Base-by-base conservation (phyloP, 2,888 invertebrate genomes). In the Nasonia oneida region DNA sequence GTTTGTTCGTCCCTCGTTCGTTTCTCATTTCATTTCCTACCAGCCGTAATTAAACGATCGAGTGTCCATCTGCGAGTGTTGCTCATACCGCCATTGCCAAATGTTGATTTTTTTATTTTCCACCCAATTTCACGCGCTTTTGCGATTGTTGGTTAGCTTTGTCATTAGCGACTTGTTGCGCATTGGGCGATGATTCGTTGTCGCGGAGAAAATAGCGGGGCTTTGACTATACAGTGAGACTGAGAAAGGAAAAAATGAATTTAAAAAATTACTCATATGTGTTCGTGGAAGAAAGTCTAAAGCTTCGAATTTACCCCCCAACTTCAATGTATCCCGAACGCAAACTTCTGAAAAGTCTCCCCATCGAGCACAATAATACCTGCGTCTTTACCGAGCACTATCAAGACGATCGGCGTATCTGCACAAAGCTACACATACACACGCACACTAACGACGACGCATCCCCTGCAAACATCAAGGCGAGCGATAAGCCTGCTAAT, bases 11-110 rank as follows among this genome's bases (percentile, higher is more conserved):
- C 12, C 73, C 81, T 53, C 61, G 33, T 42, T 73, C 71, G 57
- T 81, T 73, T 81, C 73, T 81, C 73, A 61, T 81, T 81, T 81
- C 42, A 61, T 74, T 73, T 57, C 71, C 73, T 39, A 14, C 1
- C 10, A 18, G 10, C 23, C 37, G 39, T 80, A 71, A 80, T 80
- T 80, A 80, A 71, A 80, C 71, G 71, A 80, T 80, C 39, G 71
- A 71, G 23, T 80, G n/a, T 57, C 14, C 2, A 1, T 23, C 29
- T 23, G 47, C 14, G n/a, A 18, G 71, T 33, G 37, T 71, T 71
- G 37, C 39, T 71, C 42, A 39, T 18, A 39, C 18, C n/a, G 18
- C n/a, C 18, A 18, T 8, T 42, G 23, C n/a, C 0, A n/a, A 73
- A 73, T 73, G 71, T 23, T 39, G 23, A 73, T 37, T 71, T 37